These are phyloP conservation scores for Taphrorychus bicolor DNA, from an alignment of 2,888 invertebrate species.

Conservation along the genomic window DNA sequence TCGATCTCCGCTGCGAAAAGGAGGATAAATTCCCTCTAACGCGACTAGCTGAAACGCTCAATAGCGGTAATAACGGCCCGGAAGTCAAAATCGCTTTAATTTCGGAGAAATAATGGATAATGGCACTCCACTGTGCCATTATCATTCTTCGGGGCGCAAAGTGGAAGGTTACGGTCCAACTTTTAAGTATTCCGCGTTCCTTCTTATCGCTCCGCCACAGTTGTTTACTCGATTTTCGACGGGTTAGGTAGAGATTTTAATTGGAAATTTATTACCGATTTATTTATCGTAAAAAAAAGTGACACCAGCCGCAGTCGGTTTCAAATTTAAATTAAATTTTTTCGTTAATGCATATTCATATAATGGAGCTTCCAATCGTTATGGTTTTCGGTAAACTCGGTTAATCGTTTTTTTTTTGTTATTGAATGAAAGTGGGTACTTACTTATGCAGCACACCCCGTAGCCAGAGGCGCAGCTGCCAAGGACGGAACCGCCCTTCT, in stretches of 20 bases:
- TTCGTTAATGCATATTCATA: no score
- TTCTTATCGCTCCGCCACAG: background rate
- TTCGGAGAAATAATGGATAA: constrained; percentile 1
- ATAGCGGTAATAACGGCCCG: background rate
- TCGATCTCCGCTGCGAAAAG: background rate
- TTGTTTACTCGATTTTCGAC: background rate
- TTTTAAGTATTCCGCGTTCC: background rate
- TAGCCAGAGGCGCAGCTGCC: constrained; percentile 83
- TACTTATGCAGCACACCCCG: constrained; percentile 79
- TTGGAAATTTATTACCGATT: no score
- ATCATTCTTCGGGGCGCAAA: background rate
- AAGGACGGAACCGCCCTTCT: constrained; percentile 75
- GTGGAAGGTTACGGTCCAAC: background rate
- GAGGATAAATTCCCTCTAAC: constrained; percentile 1
- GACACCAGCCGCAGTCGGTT: no score
- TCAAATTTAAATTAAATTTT: no score
- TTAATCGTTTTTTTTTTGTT: background rate
- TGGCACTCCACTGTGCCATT: background rate
- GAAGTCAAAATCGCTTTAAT: background rate
- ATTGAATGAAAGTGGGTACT: constrained; percentile 55
- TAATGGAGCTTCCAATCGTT: no score
- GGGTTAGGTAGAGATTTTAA: no score
- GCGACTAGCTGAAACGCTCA: background rate
- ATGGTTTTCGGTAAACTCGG: no score
- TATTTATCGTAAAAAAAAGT: no score